A percentile compares a stretch with the other conserved stretches of the same genome.
phyloP scores from a whole-genome alignment of 1,140 invertebrate genomes.

The Drosophila seguyi region DNA sequence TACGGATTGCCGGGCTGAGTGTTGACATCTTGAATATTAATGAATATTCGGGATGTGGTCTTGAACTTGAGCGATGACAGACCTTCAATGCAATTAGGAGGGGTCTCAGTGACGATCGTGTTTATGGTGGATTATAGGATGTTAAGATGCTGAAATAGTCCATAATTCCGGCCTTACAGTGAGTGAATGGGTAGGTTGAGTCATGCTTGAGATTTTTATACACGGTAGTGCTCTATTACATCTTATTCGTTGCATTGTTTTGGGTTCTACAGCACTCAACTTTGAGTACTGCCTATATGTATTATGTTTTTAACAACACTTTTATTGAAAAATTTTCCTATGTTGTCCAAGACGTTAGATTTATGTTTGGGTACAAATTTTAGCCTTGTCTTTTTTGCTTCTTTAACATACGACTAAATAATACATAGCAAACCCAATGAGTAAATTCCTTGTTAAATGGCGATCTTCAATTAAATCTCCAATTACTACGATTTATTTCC shows the following conservation, averaged over 20 bases:
- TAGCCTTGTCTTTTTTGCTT: too few species aligned
- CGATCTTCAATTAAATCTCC: background rate
- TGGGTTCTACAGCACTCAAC: background rate
- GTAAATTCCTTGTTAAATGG: background rate
- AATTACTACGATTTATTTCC: background rate
- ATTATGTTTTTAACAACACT: background rate
- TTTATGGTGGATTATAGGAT: conserved; percentile 27
- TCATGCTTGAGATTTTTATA: background rate
- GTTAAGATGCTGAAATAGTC: conserved; percentile 1
- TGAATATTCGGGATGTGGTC: conserved; percentile 44
- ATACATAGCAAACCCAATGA: background rate
- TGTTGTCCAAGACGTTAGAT: background rate
- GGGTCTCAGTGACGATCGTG: conserved; percentile 1
- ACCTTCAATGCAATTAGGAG: conserved; percentile 47
- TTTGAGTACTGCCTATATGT: background rate
- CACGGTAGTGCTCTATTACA: too few species aligned
- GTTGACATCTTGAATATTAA: conserved; percentile 77
- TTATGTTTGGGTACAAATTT: background rate
- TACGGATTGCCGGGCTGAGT: conserved; percentile 52
- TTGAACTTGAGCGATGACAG: conserved; percentile 39
- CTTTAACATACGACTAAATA: background rate
- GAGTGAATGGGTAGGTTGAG: background rate
- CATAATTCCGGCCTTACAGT: background rate
- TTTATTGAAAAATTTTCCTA: background rate
- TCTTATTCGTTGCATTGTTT: background rate